These are phyloP conservation scores for Grallaria varia DNA, from an alignment of 2,113 vertebrate species.

Conservation along the genomic window DNA sequence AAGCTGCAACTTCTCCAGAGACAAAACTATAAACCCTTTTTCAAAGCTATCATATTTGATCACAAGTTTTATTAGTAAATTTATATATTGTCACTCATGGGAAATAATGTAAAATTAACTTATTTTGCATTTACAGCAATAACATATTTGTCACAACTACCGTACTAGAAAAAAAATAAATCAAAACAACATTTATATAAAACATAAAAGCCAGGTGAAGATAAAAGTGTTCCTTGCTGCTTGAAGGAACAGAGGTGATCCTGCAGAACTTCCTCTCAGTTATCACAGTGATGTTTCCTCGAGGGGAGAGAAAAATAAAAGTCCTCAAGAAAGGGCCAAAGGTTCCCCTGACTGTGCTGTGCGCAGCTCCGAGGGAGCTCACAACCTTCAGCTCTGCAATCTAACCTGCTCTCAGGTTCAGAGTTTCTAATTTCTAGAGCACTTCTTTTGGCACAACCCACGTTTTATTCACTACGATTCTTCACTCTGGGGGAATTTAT, in stretches of 20 bases:
- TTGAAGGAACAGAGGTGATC: background rate
- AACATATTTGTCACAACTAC: background rate
- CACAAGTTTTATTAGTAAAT: background rate
- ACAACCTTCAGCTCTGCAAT: background rate
- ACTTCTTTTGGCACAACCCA: background rate
- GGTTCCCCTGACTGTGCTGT: background rate
- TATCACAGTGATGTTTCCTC: background rate
- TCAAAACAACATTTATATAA: background rate
- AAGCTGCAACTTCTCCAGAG: background rate
- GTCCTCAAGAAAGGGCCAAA: background rate
- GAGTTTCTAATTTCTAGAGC: background rate
- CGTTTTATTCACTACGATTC: background rate
- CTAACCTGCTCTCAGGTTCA: background rate
- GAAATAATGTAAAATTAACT: background rate
- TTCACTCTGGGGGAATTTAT: background rate
- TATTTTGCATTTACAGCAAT: background rate
- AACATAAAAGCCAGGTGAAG: background rate
- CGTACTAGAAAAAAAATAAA: background rate
- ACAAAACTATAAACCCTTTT: background rate
- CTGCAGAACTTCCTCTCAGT: background rate
- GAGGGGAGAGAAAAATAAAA: background rate
- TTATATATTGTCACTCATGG: background rate
- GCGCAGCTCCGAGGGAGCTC: background rate
- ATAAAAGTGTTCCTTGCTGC: background rate
- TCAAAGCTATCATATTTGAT: background rate